Percentiles rank a stretch among this genome's conserved stretches.
Evolutionary conservation across 2,888 invertebrate genomes (phyloP).

Genomic region (Heliconius erato): DNA sequence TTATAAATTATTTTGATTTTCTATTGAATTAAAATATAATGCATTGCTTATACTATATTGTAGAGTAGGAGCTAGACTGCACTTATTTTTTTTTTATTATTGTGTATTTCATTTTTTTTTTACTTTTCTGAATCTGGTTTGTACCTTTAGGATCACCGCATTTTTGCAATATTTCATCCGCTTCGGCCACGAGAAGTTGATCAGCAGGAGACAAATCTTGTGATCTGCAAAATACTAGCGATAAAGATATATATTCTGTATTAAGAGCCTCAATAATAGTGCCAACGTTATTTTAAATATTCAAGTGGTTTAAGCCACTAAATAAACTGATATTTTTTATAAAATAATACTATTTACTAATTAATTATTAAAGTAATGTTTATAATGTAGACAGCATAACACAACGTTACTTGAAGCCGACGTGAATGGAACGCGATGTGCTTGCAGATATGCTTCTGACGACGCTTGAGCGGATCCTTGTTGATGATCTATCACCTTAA

Average conservation of each 20-base stretch:
- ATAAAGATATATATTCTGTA: background rate
- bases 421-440: slow-evolving; percentile 72
- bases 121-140: background rate
- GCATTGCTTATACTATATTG: background rate
- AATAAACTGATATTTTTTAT: too few relatives aligned
- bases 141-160: slow-evolving; percentile 75
- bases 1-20: background rate
- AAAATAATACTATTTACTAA: background rate
- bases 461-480: slow-evolving; percentile 65
- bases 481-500: slow-evolving; percentile 64
- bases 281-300: too few relatives aligned
- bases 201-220: slow-evolving; percentile 71
- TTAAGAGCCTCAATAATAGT: too few relatives aligned
- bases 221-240: slow-evolving; percentile 56
- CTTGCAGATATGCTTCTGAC: slow-evolving; percentile 74
- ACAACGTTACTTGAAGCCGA: slow-evolving; percentile 66
- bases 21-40: background rate
- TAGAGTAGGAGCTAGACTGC: background rate
- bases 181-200: slow-evolving; percentile 72
- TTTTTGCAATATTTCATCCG: slow-evolving; percentile 78
- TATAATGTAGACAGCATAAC: background rate
- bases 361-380: background rate
- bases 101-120: too few relatives aligned
- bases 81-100: background rate
- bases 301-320: too few relatives aligned